Conservation (phyloP, 2,888 invertebrate genomes). For the Hydrotaea cyrtoneurina region DNA sequence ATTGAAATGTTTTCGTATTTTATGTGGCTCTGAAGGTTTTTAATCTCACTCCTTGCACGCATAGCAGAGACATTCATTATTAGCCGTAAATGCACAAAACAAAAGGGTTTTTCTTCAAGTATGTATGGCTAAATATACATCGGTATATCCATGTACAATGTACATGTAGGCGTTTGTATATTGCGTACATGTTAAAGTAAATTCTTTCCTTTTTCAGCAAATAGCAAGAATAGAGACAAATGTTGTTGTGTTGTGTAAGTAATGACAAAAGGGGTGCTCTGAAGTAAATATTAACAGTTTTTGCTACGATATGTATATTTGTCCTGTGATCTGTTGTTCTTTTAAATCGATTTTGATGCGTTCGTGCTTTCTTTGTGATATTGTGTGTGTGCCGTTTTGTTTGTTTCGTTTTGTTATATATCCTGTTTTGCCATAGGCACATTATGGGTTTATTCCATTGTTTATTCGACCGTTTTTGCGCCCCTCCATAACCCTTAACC, state of each 20-base stretch:
- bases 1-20: no score
- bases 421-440: conserved; percentile 39
- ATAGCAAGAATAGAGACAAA: neutral
- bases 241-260: conserved; percentile 6
- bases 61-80: conserved; percentile 24
- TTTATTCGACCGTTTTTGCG: conserved; percentile 42
- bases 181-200: neutral
- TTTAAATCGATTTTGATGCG: conserved; percentile 54
- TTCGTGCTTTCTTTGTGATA: conserved; percentile 49
- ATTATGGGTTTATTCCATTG: conserved; percentile 42
- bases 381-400: conserved; percentile 31
- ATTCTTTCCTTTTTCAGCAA: neutral
- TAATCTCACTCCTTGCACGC: no score
- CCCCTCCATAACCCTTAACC: conserved; percentile 40
- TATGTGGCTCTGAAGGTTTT: no score
- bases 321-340: conserved; percentile 12
- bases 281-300: conserved; percentile 31
- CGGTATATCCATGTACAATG: no score
- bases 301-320: neutral
- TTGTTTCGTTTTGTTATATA: conserved; percentile 19
- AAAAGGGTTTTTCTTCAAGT: neutral
- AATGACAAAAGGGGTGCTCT: conserved; percentile 25
- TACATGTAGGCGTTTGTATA: no score
- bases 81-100: neutral
- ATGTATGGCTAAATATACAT: neutral